Evolutionary conservation across 2,888 invertebrate species (phyloP).

Genomic region (Xestia rhomboidea): DNA sequence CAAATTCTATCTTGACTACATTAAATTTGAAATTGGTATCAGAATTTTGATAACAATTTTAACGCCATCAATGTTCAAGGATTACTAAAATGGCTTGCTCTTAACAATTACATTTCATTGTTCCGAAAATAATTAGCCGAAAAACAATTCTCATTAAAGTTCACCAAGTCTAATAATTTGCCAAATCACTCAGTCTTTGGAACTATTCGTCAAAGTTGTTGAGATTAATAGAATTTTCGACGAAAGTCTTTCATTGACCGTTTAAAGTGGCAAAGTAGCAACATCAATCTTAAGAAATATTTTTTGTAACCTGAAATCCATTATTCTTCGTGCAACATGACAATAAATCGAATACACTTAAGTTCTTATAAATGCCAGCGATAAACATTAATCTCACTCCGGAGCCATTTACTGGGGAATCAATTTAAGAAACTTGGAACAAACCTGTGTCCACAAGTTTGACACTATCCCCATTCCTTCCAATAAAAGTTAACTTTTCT

Average conservation of each 20-base stretch:
- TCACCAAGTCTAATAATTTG: slow-evolving; percentile 35
- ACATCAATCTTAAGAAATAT: slow-evolving; percentile 45
- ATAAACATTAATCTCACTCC: slow-evolving; percentile 77
- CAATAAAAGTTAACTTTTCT: slow-evolving; percentile 83
- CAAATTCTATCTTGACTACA: slow-evolving; percentile 19
- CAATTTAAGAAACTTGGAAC: slow-evolving; percentile 79
- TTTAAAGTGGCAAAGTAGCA: slow-evolving; percentile 26
- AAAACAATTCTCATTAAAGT: slow-evolving; percentile 29
- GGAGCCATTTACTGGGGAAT: slow-evolving; percentile 76
- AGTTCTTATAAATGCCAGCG: slow-evolving; percentile 61
- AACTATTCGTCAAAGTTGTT: slow-evolving; percentile 40
- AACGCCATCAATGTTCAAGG: background rate
- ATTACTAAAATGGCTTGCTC: background rate
- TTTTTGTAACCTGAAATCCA: slow-evolving; percentile 33
- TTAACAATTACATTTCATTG: slow-evolving; percentile 18
- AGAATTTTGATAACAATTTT: slow-evolving; percentile 15
- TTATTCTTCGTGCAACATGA: slow-evolving; percentile 54
- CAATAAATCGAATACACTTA: slow-evolving; percentile 52
- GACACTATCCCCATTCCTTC: slow-evolving; percentile 78
- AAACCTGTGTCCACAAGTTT: slow-evolving; percentile 75
- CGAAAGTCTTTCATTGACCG: slow-evolving; percentile 33
- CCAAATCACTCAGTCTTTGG: slow-evolving; percentile 30
- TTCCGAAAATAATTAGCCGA: slow-evolving; percentile 22
- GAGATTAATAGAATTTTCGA: slow-evolving; percentile 39
- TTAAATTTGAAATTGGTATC: slow-evolving; percentile 9